Evolutionary conservation across 2,888 invertebrate genomes (phyloP).

Genomic region (Meteorus cinctellus): DNA sequence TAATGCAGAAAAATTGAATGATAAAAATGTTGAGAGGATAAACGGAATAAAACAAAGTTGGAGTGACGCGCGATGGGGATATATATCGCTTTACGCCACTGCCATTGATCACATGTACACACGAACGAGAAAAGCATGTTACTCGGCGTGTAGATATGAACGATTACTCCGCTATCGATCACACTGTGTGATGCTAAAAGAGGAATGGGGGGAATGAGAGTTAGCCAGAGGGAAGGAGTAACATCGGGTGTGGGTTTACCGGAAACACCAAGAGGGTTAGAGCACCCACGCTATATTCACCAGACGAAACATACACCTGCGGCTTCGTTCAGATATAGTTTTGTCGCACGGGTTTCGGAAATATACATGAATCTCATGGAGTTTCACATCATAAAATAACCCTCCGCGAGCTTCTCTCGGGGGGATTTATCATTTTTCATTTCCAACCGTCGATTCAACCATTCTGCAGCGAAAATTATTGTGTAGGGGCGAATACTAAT

Average conservation of each 20-base stretch:
- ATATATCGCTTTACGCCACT: conserved; percentile 11
- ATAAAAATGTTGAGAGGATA: background rate
- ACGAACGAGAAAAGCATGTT: conserved; percentile 20
- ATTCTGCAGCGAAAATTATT: background rate
- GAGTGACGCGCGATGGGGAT: background rate
- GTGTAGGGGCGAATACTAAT: background rate
- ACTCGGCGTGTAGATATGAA: conserved; percentile 62
- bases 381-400: background rate
- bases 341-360: background rate
- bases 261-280: conserved; percentile 28
- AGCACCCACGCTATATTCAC: conserved; percentile 22
- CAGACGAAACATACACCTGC: conserved; percentile 32
- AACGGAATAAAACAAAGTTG: conserved; percentile 24
- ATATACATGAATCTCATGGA: conserved; percentile 5
- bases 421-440: background rate
- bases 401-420: background rate
- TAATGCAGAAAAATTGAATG: background rate
- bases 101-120: conserved; percentile 16
- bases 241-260: conserved; percentile 27
- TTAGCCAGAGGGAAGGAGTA: background rate
- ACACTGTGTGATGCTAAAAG: conserved; percentile 57
- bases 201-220: background rate
- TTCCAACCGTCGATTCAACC: background rate
- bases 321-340: background rate
- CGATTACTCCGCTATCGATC: conserved; percentile 68